Percentiles rank a stretch among this genome's conserved stretches.
Conservation (phyloP, 1,140 invertebrate genomes). For the Rhynchophorus ferrugineus region DNA sequence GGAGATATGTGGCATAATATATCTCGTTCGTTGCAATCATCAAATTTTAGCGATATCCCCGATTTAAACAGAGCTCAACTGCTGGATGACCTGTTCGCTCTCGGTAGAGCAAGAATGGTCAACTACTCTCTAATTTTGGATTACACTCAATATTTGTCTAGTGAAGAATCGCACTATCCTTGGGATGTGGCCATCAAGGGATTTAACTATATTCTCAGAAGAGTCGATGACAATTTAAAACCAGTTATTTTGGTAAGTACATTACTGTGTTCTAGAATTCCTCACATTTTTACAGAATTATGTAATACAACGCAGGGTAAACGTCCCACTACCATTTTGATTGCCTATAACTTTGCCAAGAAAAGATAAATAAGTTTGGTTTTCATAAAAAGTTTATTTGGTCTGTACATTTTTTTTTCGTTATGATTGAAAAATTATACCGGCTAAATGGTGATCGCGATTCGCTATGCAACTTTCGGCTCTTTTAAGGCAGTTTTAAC, state of each 20-base stretch:
- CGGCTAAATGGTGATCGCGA: too few relatives aligned
- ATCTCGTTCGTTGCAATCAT: constrained; percentile 44
- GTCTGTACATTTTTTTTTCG: too few relatives aligned
- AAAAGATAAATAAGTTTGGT: too few relatives aligned
- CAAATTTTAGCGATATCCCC: constrained; percentile 49
- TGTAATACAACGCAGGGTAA: too few relatives aligned
- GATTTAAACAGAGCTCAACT: constrained; percentile 70
- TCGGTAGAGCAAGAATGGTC: constrained; percentile 43
- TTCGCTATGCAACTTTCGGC: too few relatives aligned
- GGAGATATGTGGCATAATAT: constrained; percentile 61
- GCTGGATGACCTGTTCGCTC: constrained; percentile 68
- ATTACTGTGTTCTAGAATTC: neutral
- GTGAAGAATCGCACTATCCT: constrained; percentile 55
- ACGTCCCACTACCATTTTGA: too few relatives aligned
- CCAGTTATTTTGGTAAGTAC: constrained; percentile 6
- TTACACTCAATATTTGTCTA: constrained; percentile 49
- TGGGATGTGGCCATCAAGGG: constrained; percentile 55
- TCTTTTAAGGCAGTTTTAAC: too few relatives aligned
- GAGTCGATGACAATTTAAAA: constrained; percentile 6
- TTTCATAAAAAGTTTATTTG: too few relatives aligned
- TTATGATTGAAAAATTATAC: too few relatives aligned
- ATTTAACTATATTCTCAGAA: constrained; percentile 44
- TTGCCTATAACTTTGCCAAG: too few relatives aligned
- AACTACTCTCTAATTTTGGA: constrained; percentile 46
- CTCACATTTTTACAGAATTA: neutral